Percentiles rank a stretch among this genome's conserved stretches.
These are phyloP conservation scores for Holothuria glaberrima DNA, from an alignment of 35 echinoderm and acorn worm genomes.

Conservation along the genomic window DNA sequence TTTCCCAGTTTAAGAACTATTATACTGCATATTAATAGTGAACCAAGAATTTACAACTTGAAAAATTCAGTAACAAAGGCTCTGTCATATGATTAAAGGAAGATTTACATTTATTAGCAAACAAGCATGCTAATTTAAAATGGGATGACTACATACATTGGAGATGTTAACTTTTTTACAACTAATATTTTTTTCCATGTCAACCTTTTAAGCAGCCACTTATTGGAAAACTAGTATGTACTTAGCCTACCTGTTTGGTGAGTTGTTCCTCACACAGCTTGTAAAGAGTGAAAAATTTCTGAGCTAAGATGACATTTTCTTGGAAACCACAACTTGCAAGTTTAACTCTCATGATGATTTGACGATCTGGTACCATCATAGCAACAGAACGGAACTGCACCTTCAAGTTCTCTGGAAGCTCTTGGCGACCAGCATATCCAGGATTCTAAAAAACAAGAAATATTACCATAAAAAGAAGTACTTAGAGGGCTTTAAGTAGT, in stretches of 20 bases:
- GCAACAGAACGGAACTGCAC: constrained; percentile 96
- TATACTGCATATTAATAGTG: too few relatives aligned
- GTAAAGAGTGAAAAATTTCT: constrained; percentile 98
- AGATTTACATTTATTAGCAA: too few relatives aligned
- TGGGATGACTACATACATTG: too few relatives aligned
- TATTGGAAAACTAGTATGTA: neutral
- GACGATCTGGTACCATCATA: constrained; percentile 98
- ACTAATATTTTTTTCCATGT: too few relatives aligned
- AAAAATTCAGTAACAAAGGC: too few relatives aligned
- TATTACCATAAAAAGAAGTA: neutral
- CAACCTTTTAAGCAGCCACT: too few relatives aligned
- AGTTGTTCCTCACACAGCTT: constrained; percentile 99
- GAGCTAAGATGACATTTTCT: constrained; percentile 94
- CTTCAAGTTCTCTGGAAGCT: constrained; percentile 95
- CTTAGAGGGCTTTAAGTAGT: too few relatives aligned
- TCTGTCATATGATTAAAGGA: too few relatives aligned
- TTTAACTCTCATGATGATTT: constrained; percentile 99
- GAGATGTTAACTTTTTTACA: too few relatives aligned
- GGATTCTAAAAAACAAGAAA: constrained; percentile 66
- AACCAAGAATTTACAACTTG: too few relatives aligned
- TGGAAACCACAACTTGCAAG: constrained; percentile 99
- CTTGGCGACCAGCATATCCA: constrained; percentile 96
- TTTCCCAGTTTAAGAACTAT: too few relatives aligned
- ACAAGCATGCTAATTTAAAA: too few relatives aligned
- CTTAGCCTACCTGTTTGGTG: constrained; percentile 85